These are phyloP conservation scores for Nesometra sesokonis DNA, from an alignment of 35 echinoderm and acorn worm genomes.

Conservation along the genomic window DNA sequence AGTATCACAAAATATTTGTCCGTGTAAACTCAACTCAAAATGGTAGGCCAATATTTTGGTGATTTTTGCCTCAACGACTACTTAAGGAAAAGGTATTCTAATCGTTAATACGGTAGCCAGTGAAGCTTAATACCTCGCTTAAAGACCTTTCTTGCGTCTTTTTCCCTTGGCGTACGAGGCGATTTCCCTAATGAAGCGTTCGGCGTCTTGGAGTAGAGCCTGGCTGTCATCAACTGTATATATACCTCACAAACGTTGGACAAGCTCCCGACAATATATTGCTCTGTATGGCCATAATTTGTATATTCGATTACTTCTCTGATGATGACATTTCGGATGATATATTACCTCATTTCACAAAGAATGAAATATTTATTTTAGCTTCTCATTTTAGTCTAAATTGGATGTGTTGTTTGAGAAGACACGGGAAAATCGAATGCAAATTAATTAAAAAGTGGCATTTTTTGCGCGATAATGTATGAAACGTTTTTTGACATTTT, in stretches of 20 bases:
- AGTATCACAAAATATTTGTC: no score
- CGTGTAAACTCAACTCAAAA: no score
- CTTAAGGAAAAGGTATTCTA: no score
- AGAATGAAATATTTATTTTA: background rate
- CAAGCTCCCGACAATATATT: background rate
- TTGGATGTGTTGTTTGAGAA: background rate
- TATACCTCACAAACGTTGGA: background rate
- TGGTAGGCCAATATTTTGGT: no score
- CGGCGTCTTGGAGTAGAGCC: background rate
- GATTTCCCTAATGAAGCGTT: background rate
- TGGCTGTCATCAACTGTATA: background rate
- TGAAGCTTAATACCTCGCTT: no score
- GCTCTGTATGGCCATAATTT: background rate
- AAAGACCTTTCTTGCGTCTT: background rate
- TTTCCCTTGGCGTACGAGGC: background rate
- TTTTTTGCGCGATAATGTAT: background rate
- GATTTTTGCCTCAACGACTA: no score
- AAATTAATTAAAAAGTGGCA: background rate
- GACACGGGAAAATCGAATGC: background rate
- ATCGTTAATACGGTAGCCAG: no score
- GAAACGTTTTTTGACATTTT: background rate
- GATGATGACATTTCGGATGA: background rate
- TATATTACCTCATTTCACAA: slow-evolving; percentile 1
- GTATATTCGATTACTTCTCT: background rate
- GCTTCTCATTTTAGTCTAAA: background rate